phyloP scores from a whole-genome alignment of 2,113 vertebrate species.

The Pandion haliaetus region DNA sequence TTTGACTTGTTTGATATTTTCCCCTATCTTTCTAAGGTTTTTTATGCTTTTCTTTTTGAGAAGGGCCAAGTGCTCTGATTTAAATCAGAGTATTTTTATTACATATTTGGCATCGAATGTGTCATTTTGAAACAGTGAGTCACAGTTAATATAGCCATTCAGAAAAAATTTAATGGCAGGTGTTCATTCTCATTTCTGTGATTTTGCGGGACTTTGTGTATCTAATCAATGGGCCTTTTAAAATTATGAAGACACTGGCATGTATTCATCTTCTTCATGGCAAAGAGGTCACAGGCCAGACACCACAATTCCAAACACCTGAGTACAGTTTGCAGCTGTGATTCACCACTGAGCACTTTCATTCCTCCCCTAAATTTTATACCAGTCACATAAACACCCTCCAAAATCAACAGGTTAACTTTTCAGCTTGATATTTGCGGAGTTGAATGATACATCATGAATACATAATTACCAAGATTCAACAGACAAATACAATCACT shows the following conservation, averaged over 20 bases:
- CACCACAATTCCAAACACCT: not conserved
- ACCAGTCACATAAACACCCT: not conserved
- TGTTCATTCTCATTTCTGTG: not conserved
- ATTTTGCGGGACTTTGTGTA: not conserved
- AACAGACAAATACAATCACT: not conserved
- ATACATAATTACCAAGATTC: not conserved
- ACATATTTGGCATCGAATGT: not conserved
- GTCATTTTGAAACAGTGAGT: not conserved
- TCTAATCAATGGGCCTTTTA: not conserved
- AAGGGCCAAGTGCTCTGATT: not conserved
- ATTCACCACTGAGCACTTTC: not conserved
- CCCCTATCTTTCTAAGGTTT: not conserved
- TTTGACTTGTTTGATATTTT: not conserved
- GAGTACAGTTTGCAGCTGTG: not conserved
- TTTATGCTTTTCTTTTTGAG: not conserved
- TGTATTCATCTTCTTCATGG: not conserved
- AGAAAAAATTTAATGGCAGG: not conserved
- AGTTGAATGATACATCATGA: not conserved
- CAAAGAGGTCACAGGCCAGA: not conserved
- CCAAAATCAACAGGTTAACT: not conserved
- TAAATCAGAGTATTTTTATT: not conserved
- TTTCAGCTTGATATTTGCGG: not conserved
- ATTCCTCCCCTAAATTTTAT: not conserved
- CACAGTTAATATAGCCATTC: not conserved
- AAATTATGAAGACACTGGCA: not conserved